A percentile compares a stretch with the other conserved stretches of the same genome.
Evolutionary conservation across 2,888 invertebrate species (phyloP).

Genomic region (Volucella inflata): DNA sequence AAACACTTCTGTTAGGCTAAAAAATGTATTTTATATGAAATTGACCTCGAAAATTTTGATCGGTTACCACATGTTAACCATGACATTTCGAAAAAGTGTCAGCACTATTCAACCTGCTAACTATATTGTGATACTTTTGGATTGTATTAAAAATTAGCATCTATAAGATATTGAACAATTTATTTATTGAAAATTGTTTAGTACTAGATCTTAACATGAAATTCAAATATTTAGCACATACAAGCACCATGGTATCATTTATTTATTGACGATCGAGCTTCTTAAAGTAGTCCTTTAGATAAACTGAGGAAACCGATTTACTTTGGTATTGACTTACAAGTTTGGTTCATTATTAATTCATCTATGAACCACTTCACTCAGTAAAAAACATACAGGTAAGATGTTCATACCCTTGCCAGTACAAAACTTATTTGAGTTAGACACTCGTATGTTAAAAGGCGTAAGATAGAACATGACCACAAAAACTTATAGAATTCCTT

Average conservation of each 20-base stretch:
- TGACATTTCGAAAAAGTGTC: slow-evolving; percentile 8
- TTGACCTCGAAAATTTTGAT: slow-evolving; percentile 24
- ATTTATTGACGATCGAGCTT: background rate
- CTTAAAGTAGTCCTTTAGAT: too few species aligned
- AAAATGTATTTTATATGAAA: background rate
- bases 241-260: background rate
- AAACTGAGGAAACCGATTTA: too few species aligned
- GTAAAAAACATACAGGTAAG: too few species aligned
- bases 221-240: background rate
- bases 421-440: too few species aligned
- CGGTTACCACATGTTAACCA: background rate
- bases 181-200: slow-evolving; percentile 19
- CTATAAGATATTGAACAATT: slow-evolving; percentile 11
- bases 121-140: background rate
- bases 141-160: slow-evolving; percentile 35
- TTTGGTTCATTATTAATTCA: too few species aligned
- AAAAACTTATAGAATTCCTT: too few species aligned
- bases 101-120: background rate
- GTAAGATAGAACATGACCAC: too few species aligned
- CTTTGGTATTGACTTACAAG: too few species aligned
- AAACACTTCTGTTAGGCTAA: too few species aligned
- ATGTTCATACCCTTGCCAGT: too few species aligned
- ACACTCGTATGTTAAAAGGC: too few species aligned
- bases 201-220: slow-evolving; percentile 40
- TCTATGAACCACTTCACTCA: too few species aligned